Evolutionary conservation across 2,797 vertebrate species (phyloP), one percentile per base, ranked within the genome.

Genomic region (Gymnopithys bicolor): DNA sequence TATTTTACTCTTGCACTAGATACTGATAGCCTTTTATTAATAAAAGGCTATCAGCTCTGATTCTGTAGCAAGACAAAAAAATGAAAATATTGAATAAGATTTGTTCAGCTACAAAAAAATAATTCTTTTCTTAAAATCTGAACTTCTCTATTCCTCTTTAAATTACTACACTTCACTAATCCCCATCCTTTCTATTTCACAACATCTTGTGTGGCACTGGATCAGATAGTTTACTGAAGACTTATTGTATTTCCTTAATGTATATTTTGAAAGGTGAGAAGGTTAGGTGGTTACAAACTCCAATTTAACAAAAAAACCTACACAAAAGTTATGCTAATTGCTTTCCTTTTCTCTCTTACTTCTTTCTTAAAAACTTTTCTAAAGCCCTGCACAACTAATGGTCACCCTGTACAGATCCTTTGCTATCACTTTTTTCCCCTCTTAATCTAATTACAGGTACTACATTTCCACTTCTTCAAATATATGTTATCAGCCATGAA

Each of bases 211-310:
- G 19, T 37, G 16, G 67, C 32, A 79, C 9, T 27, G 30, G 30
- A 62, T 87, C 30, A 58, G 63, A 33, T 45, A 9, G 49, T 41
- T 89, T 76, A 62, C 37, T 53, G 68, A 87, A 25, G 37, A 89
- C 4, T 25, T 43, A 49, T 28, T 0, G 1, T 41, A 71, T 56
- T 63, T 81, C 22, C 45, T 74, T 32, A 51, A 71, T 0, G 1
- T n/a, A 1, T 55, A 35, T 56, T 93, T 70, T 58, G 21, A 94
- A 80, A 55, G 35, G 19, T 7, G 33, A 53, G 19, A n/a, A 76
- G n/a, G 25, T 76, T 83, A 73, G 37, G 16, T 66, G 30, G 30
- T 41, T 17, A 59, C 23, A 19, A 24, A 19, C 17, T 28, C 52
- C 23, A 7, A 7, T 67, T 76, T 25, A 83, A 83, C 22, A 63